A percentile compares a stretch with the other conserved stretches of the same genome.
phyloP scores from a whole-genome alignment of 2,113 vertebrate species.

The Mungos mungo region DNA sequence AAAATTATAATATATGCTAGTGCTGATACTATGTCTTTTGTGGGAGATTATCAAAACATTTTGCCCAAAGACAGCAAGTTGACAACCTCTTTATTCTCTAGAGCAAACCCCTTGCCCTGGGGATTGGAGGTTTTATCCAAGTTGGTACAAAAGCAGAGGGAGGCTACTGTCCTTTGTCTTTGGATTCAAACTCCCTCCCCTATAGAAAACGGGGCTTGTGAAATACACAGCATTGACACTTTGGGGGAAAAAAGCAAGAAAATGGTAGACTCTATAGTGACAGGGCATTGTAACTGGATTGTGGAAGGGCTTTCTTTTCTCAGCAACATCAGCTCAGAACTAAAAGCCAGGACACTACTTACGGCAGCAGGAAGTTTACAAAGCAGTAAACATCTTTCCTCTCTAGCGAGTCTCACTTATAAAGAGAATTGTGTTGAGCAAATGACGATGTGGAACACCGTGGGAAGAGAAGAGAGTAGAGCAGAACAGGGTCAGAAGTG shows the following conservation, averaged over 20 bases:
- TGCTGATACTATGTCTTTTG: neutral
- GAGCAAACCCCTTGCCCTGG: neutral
- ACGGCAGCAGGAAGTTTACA: neutral
- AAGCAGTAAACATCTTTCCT: neutral
- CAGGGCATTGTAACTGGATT: neutral
- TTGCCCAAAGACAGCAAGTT: neutral
- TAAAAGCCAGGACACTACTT: neutral
- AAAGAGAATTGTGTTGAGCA: neutral
- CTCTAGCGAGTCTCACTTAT: neutral
- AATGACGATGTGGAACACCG: neutral
- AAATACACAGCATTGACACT: neutral
- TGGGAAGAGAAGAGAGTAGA: neutral
- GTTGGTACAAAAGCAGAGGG: neutral
- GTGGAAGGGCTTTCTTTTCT: neutral
- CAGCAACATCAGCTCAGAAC: neutral
- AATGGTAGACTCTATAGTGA: neutral
- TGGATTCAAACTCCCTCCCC: neutral
- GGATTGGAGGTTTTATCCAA: neutral
- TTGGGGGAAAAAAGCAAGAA: neutral
- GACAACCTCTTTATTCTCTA: neutral
- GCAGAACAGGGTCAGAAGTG: neutral
- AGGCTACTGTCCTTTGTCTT: neutral
- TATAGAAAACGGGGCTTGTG: neutral
- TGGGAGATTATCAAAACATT: neutral
- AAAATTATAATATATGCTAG: constrained; percentile 3